These are phyloP conservation scores for Florisuga fusca DNA, from an alignment of 2,797 vertebrate species.

Conservation along the genomic window DNA sequence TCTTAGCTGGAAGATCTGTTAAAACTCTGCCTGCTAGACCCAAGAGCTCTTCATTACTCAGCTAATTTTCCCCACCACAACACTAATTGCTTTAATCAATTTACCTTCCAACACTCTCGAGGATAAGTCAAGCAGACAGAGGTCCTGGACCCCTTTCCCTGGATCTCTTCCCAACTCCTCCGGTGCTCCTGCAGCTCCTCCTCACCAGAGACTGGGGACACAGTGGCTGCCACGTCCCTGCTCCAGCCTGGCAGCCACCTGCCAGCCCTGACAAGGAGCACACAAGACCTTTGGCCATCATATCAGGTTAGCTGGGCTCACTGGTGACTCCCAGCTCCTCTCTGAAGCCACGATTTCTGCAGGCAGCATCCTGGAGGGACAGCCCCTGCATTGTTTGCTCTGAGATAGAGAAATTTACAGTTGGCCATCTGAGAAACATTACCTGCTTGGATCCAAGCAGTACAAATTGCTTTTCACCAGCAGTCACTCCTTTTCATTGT, in stretches of 20 bases:
- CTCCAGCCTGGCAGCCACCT: background rate
- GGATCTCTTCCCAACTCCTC: background rate
- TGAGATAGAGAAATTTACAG: conserved; percentile 33
- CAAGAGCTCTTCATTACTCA: background rate
- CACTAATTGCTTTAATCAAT: background rate
- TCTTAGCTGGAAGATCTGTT: background rate
- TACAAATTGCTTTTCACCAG: conserved; percentile 37
- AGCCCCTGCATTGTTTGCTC: background rate
- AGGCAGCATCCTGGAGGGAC: conserved; percentile 15
- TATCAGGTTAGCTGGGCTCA: rapidly evolving
- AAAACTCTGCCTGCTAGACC: background rate
- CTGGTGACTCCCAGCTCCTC: background rate
- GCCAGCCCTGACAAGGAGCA: background rate
- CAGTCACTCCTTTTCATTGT: conserved; percentile 24
- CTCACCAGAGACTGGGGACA: background rate
- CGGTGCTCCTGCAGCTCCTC: background rate
- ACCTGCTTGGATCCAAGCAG: conserved; percentile 38
- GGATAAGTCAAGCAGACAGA: rapidly evolving
- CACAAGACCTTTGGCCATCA: conserved; percentile 25
- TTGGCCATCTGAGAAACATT: conserved; percentile 28
- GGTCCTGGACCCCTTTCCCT: background rate
- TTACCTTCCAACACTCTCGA: background rate
- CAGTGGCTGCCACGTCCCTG: background rate
- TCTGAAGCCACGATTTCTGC: background rate
- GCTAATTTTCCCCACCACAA: background rate